Conservation (phyloP, 2,888 invertebrate species). For the Cetonia aurata region DNA sequence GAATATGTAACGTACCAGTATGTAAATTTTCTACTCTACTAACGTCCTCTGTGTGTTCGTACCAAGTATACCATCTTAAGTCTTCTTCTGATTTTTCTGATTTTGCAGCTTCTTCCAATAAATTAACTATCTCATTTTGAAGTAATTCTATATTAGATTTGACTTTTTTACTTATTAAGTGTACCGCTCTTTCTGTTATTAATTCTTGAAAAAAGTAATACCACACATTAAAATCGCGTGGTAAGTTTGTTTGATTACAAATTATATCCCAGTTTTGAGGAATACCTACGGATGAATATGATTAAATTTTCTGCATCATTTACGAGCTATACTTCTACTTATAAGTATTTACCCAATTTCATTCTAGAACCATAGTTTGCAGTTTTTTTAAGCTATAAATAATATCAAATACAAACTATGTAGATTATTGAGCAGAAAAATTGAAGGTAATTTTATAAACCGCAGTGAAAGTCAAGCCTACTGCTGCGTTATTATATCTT, state of each 20-base stretch:
- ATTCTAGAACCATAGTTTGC: background rate
- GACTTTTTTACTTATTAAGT: slow-evolving; percentile 69
- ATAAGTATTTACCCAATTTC: no score
- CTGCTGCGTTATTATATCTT: background rate
- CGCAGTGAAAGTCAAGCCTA: no score
- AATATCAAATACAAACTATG: no score
- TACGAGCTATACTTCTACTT: slow-evolving; percentile 16
- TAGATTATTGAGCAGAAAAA: no score
- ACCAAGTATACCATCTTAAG: slow-evolving; percentile 81
- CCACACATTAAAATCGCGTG: slow-evolving; percentile 75
- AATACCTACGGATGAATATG: slow-evolving; percentile 65
- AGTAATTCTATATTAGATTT: slow-evolving; percentile 61
- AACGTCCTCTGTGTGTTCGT: slow-evolving; percentile 73
- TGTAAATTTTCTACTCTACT: slow-evolving; percentile 62
- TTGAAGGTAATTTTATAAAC: no score
- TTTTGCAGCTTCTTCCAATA: slow-evolving; percentile 52
- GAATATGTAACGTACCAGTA: slow-evolving; percentile 53
- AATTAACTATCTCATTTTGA: slow-evolving; percentile 63
- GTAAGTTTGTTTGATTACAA: slow-evolving; percentile 73
- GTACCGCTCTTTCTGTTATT: slow-evolving; percentile 77
- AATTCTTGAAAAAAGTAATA: slow-evolving; percentile 79
- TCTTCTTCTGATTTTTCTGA: slow-evolving; percentile 71
- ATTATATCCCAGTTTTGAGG: slow-evolving; percentile 75
- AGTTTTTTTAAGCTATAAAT: background rate
- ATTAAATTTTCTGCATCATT: slow-evolving; percentile 1